Base-by-base conservation (phyloP, 2,113 vertebrate genomes). In the Brienomyrus longianalis region DNA sequence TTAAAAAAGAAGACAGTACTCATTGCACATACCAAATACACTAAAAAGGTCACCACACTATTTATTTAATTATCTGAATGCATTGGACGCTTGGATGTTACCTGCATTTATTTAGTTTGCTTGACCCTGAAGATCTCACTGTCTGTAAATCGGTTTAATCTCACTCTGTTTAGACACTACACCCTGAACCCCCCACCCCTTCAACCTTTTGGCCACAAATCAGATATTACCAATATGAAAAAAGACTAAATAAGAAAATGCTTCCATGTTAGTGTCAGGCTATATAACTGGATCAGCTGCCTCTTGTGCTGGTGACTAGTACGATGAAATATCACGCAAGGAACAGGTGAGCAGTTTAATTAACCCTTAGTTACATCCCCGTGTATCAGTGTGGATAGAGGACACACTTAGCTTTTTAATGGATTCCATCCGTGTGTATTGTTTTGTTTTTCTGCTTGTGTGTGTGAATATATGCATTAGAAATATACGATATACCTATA, bases 1-100 rank as follows among this genome's bases (percentile, higher is more conserved):
- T 80, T 88, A 88, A 87, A 91, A 87, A 83, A 88, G 19, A 11
- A 89, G 86, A 89, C 66, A 15, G 27, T 51, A 86, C 50, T 89
- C 59, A 52, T 88, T 88, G 51, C 31, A 90, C 87, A 77, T 84
- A 51, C 62, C 85, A 48, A 80, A 80, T 54, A 80, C 47, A 39
- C 56, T 56, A 52, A 45, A 52, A 51, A 7, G 45, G 70, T 56
- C 35, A 45, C 50, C 31, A 50, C 1, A 8, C 31, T 5, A 48
- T 87, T 52, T 56, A 43, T 43, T 39, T 80, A 15, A 80, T 39
- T 13, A 66, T 80, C 74, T 17, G 74, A 80, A 80, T 43, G 4
- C 35, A 43, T 35, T 19, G 43, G 35, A 43, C 17, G 35, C 74
- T 80, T 43, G 35, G 35, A 19, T 43, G 35, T 19, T 43, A 80